These are phyloP conservation scores for Caenorhabditis wallacei DNA, from an alignment of 2,888 invertebrate genomes.

Conservation along the genomic window DNA sequence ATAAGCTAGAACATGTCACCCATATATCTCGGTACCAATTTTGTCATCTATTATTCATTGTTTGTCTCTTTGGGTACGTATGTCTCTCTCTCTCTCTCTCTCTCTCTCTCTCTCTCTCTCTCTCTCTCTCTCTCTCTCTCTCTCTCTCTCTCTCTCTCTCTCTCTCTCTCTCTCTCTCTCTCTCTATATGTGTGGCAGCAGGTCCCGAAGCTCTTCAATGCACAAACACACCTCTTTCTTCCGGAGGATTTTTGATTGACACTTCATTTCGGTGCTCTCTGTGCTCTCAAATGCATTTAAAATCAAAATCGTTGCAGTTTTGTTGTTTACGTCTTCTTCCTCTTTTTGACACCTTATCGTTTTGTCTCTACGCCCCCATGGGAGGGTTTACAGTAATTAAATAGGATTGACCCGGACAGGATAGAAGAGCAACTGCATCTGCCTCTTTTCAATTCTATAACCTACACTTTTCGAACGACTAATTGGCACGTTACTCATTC, in stretches of 20 bases:
- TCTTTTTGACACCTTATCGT: conserved; percentile 23
- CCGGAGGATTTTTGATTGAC: conserved; percentile 63
- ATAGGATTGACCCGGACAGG: conserved; percentile 45
- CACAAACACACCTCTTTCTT: conserved; percentile 61
- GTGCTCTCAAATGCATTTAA: conserved; percentile 58
- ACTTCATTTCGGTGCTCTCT: conserved; percentile 62
- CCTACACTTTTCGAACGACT: conserved; percentile 33
- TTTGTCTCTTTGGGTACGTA: conserved; percentile 51
- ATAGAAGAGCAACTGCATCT: conserved; percentile 25
- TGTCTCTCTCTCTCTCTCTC: too few species aligned
- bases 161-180: too few species aligned
- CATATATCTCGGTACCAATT: conserved; percentile 57
- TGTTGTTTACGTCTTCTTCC: conserved; percentile 55
- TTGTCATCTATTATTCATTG: conserved; percentile 63
- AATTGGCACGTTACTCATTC: conserved; percentile 44
- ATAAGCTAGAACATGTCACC: conserved; percentile 62
- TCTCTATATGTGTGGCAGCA: conserved; percentile 52
- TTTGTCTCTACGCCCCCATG: conserved; percentile 10
- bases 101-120: too few species aligned
- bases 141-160: too few species aligned
- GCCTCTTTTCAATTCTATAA: conserved; percentile 19
- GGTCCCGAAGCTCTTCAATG: conserved; percentile 57
- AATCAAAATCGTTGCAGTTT: conserved; percentile 55
- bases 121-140: too few species aligned
- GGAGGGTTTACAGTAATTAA: conserved; percentile 56